Evolutionary conservation across 2,888 invertebrate species (phyloP).

Genomic region (Tribolium freemani): DNA sequence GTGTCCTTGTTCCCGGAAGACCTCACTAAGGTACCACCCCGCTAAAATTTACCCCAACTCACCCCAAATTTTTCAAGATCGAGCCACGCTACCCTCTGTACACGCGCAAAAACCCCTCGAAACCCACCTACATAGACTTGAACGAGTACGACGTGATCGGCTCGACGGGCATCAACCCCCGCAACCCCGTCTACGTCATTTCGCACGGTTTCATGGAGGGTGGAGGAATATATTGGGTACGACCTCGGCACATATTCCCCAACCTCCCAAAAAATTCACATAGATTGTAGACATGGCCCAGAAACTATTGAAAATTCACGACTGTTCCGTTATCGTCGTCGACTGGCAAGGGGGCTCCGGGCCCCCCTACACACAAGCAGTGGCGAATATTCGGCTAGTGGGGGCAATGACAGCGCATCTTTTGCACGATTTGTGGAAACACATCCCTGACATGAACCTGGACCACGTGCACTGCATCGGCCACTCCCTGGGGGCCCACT

Average conservation of each 20-base stretch:
- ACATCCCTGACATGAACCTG: constrained; percentile 68
- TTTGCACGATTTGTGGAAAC: constrained; percentile 66
- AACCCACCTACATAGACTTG: constrained; percentile 76
- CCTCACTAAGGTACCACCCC: constrained; percentile 72
- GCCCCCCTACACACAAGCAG: constrained; percentile 93
- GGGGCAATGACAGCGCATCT: constrained; percentile 88
- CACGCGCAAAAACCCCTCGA: constrained; percentile 69
- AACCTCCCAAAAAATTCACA: constrained; percentile 1
- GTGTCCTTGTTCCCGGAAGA: constrained; percentile 84
- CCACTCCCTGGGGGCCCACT: constrained; percentile 88
- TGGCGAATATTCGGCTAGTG: constrained; percentile 89
- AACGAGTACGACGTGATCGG: constrained; percentile 76
- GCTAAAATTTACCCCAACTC: not conserved
- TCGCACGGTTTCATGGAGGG: constrained; percentile 91
- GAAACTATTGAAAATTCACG: constrained; percentile 79
- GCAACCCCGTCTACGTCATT: constrained; percentile 80
- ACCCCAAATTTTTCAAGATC: constrained; percentile 65
- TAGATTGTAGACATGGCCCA: constrained; percentile 79
- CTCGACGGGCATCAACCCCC: constrained; percentile 74
- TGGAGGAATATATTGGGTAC: constrained; percentile 85
- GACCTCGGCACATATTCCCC: constrained; percentile 26
- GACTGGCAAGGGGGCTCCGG: constrained; percentile 91
- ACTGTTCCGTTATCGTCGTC: constrained; percentile 82
- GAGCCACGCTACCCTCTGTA: constrained; percentile 75
- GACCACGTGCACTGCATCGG: constrained; percentile 87